Evolutionary conservation across 2,113 vertebrate species (phyloP).

Genomic region (Shinisaurus crocodilurus): DNA sequence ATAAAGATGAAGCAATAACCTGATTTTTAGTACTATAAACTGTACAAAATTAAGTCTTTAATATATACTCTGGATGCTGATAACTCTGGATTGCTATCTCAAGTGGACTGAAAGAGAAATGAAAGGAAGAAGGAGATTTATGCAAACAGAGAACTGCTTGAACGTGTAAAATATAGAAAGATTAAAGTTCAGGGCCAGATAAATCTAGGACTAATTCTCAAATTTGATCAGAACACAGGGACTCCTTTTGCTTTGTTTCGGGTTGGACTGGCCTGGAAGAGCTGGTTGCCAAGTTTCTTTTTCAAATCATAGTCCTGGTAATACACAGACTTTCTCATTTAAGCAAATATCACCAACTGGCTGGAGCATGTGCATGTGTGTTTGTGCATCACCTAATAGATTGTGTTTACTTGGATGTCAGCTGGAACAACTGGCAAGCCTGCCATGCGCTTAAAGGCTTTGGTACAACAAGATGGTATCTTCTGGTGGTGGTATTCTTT

Average conservation of each 20-base stretch:
- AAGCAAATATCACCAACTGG: constrained; percentile 27
- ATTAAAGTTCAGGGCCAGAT: constrained; percentile 51
- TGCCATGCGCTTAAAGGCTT: constrained; percentile 11
- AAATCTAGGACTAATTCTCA: constrained; percentile 13
- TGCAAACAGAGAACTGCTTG: constrained; percentile 57
- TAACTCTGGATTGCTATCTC: constrained; percentile 43
- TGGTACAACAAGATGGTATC: neutral
- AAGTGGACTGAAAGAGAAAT: constrained; percentile 45
- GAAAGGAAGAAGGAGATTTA: constrained; percentile 56
- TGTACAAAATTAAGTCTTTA: constrained; percentile 61
- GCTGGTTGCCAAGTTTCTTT: constrained; percentile 22
- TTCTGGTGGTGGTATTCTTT: constrained; percentile 2
- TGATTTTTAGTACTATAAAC: constrained; percentile 59
- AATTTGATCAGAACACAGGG: constrained; percentile 4
- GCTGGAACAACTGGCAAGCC: constrained; percentile 39
- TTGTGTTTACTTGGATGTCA: constrained; percentile 32
- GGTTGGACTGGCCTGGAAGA: constrained; percentile 32
- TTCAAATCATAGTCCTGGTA: constrained; percentile 30
- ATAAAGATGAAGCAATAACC: constrained; percentile 67
- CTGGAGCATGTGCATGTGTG: constrained; percentile 34
- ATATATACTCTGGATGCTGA: constrained; percentile 41
- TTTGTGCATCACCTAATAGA: neutral
- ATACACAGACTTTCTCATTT: neutral
- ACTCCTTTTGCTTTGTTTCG: constrained; percentile 32
- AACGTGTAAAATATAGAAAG: constrained; percentile 37